phyloP scores from a whole-genome alignment of 2,888 invertebrate species.

The Xanthia icteritia region DNA sequence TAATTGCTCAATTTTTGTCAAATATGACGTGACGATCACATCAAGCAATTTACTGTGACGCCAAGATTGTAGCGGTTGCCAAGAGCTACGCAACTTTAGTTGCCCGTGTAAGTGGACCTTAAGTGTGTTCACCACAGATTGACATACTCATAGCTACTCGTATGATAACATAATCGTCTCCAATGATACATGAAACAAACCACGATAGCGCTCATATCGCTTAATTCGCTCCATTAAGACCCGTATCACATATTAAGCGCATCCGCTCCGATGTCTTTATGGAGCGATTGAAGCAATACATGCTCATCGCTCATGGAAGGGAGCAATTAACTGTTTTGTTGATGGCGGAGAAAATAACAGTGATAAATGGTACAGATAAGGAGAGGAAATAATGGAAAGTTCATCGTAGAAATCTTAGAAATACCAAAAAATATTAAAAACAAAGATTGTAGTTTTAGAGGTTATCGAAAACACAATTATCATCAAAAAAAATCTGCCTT shows the following conservation, averaged over 20 bases:
- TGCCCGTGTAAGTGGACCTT: background rate
- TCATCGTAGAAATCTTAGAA: background rate
- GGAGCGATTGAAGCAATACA: constrained; percentile 53
- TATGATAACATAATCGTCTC: constrained; percentile 49
- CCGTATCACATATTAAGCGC: constrained; percentile 87
- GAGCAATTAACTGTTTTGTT: constrained; percentile 63
- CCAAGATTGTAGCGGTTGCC: background rate
- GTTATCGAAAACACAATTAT: background rate
- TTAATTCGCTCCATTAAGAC: constrained; percentile 85
- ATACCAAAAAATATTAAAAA: background rate
- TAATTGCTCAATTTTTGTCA: no score
- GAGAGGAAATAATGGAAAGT: background rate
- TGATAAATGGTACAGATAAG: constrained; percentile 38
- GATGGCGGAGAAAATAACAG: constrained; percentile 48
- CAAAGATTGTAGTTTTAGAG: background rate
- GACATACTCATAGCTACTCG: constrained; percentile 6
- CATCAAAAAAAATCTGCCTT: background rate
- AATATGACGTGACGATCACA: no score
- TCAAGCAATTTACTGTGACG: background rate
- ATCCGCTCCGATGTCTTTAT: constrained; percentile 76
- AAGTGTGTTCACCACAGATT: constrained; percentile 1
- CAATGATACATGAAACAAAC: constrained; percentile 63
- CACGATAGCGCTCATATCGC: constrained; percentile 63
- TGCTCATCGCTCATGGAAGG: constrained; percentile 56
- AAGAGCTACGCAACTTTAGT: background rate